A percentile compares a stretch with the other conserved stretches of the same genome.
phyloP scores from a whole-genome alignment of 2,888 invertebrate genomes.

The Melinopterus prodromus region DNA sequence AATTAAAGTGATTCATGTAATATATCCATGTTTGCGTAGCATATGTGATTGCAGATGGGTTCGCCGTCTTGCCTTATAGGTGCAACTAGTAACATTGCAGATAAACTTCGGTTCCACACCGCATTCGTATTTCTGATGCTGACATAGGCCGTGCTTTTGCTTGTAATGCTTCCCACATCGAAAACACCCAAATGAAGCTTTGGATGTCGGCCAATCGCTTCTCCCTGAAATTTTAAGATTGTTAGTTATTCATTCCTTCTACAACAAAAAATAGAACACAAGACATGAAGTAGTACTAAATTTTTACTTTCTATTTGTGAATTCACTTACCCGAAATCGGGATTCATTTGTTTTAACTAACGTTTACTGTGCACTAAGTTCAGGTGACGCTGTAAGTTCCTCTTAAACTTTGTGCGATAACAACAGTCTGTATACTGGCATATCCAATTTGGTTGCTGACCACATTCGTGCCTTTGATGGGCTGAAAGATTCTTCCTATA shows the following conservation, averaged over 20 bases:
- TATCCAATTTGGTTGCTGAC: constrained; percentile 53
- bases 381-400: constrained; percentile 19
- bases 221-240: neutral
- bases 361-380: neutral
- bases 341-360: neutral
- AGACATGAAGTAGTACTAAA: neutral
- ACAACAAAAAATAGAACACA: neutral
- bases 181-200: neutral
- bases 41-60: neutral
- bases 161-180: constrained; percentile 8
- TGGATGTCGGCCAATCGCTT: neutral
- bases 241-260: neutral
- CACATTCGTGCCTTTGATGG: constrained; percentile 61
- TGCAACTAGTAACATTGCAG: neutral
- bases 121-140: constrained; percentile 11
- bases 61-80: neutral
- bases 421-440: constrained; percentile 23
- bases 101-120: constrained; percentile 8
- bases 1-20: neutral
- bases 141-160: neutral
- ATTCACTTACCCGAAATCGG: neutral
- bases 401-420: constrained; percentile 35
- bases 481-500: constrained; percentile 15
- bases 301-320: too few relatives aligned
- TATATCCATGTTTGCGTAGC: constrained; percentile 5